Conservation (phyloP, 2,797 vertebrate species). For the Spheniscus humboldti region DNA sequence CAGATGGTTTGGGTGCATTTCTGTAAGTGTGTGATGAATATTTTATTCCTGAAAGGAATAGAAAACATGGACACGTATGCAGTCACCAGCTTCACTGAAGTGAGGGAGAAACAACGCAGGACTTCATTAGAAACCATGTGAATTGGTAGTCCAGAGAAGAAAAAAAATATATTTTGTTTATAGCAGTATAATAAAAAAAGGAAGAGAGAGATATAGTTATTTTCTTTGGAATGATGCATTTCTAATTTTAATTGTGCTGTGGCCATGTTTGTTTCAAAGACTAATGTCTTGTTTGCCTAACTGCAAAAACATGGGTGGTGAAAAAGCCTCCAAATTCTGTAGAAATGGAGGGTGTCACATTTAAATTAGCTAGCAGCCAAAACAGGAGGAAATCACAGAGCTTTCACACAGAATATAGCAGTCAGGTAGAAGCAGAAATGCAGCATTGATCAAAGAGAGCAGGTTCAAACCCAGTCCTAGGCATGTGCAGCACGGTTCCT, state of each 20-base stretch:
- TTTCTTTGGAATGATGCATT: background rate
- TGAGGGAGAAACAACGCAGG: background rate
- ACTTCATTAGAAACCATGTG: background rate
- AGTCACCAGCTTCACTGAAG: background rate
- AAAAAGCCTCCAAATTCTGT: background rate
- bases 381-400: background rate
- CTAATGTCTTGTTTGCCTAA: background rate
- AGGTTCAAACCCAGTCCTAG: background rate
- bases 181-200: background rate
- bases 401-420: background rate
- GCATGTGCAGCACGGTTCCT: background rate
- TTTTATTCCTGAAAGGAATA: constrained; percentile 14
- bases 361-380: background rate
- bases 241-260: background rate
- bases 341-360: background rate
- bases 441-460: background rate
- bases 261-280: background rate
- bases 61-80: background rate
- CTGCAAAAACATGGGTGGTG: background rate
- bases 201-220: background rate
- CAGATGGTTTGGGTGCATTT: constrained; percentile 19
- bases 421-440: background rate
- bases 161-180: background rate
- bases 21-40: constrained; percentile 10
- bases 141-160: background rate